Conservation (phyloP, 2,113 vertebrate species). For the Acrocephalus arundinaceus region DNA sequence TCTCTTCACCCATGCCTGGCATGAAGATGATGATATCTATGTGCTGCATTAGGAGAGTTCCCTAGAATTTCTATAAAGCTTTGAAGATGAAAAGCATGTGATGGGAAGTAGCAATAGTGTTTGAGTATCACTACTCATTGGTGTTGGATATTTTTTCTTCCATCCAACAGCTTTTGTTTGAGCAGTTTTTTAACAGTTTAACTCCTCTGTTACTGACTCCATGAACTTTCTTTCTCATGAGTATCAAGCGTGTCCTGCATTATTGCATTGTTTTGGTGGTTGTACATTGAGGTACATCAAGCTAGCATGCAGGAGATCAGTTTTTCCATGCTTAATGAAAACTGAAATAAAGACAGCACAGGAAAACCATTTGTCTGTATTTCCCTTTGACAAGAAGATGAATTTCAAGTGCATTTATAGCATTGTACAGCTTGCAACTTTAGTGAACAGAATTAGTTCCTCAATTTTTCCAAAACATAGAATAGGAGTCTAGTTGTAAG, state of each 20-base stretch:
- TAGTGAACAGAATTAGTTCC: background rate
- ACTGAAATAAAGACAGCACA: background rate
- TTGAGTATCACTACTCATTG: background rate
- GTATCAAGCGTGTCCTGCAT: background rate
- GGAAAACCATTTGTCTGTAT: background rate
- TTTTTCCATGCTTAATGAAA: background rate
- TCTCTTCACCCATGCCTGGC: background rate
- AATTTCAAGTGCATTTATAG: background rate
- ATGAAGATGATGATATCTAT: background rate
- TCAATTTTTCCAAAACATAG: background rate
- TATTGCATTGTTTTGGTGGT: background rate
- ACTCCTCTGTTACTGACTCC: background rate
- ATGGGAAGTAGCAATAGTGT: background rate
- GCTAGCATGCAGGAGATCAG: background rate
- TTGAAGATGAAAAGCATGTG: background rate
- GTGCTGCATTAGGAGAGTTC: background rate
- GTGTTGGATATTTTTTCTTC: background rate
- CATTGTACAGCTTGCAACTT: background rate
- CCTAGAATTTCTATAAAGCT: background rate
- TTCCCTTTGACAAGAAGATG: conserved; percentile 22
- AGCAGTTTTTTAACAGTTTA: background rate
- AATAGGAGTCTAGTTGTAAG: background rate
- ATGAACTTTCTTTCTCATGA: background rate
- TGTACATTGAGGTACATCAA: background rate
- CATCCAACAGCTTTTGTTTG: background rate